Evolutionary conservation across 2,888 invertebrate species (phyloP).

Genomic region (Callinectes sapidus): DNA sequence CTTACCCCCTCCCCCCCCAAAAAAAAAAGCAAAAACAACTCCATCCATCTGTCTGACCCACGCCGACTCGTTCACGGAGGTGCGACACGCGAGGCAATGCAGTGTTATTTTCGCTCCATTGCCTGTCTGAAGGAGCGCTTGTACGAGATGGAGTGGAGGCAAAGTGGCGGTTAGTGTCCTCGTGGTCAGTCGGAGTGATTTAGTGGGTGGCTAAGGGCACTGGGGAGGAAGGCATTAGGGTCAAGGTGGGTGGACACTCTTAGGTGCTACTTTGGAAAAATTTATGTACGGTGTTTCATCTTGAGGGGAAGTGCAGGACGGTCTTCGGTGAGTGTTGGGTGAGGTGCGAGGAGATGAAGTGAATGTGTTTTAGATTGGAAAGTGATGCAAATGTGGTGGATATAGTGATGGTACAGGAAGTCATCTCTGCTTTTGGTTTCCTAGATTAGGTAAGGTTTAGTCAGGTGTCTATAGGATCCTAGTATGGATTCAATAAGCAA

Average conservation of each 20-base stretch:
- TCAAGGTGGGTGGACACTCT: not conserved
- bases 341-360: not conserved
- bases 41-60: not conserved
- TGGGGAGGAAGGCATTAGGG: slow-evolving; percentile 1
- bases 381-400: not conserved
- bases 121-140: not conserved
- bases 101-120: slow-evolving; percentile 9
- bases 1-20: too few relatives aligned
- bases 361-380: not conserved
- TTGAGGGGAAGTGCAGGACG: not conserved
- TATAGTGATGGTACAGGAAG: not conserved
- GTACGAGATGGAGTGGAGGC: not conserved
- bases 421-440: too few relatives aligned
- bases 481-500: not conserved
- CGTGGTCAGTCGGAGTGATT: not conserved
- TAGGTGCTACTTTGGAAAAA: not conserved
- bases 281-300: not conserved
- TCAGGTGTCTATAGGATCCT: not conserved
- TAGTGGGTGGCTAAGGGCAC: not conserved
- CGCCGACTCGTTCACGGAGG: not conserved
- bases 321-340: not conserved
- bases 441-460: not conserved
- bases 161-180: slow-evolving; percentile 11
- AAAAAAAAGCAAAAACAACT: not conserved
- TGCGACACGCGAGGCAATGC: not conserved